Conservation (phyloP, 2,797 vertebrate species). For the Enoplosus armatus region DNA sequence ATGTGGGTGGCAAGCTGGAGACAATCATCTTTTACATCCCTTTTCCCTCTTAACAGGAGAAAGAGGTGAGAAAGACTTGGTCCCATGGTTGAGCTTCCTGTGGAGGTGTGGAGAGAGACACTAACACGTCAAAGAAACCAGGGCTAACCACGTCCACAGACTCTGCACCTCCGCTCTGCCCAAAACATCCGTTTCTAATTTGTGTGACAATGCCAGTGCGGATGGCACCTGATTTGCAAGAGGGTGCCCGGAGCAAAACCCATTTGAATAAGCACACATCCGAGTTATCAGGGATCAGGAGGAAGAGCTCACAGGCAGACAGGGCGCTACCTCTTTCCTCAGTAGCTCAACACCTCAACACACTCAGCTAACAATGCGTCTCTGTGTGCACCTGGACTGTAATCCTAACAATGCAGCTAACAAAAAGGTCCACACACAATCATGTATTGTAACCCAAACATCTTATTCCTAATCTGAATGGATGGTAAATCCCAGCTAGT, state of each 20-base stretch:
- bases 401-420: slow-evolving; percentile 68
- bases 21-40: slow-evolving; percentile 72
- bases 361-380: slow-evolving; percentile 63
- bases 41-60: slow-evolving; percentile 52
- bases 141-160: slow-evolving; percentile 66
- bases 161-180: slow-evolving; percentile 71
- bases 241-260: slow-evolving; percentile 82
- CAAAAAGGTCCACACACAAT: slow-evolving; percentile 64
- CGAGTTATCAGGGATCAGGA: slow-evolving; percentile 83
- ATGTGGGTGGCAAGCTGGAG: slow-evolving; percentile 78
- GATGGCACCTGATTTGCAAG: slow-evolving; percentile 87
- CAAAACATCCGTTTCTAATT: slow-evolving; percentile 86
- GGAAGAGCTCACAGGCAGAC: slow-evolving; percentile 73
- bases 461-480: slow-evolving; percentile 74
- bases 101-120: slow-evolving; percentile 43
- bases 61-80: slow-evolving; percentile 53
- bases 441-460: slow-evolving; percentile 65
- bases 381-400: slow-evolving; percentile 72
- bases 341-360: slow-evolving; percentile 64
- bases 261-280: slow-evolving; percentile 88
- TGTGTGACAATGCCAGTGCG: slow-evolving; percentile 84
- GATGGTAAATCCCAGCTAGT: slow-evolving; percentile 72
- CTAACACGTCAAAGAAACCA: slow-evolving; percentile 54
- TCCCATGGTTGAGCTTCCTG: slow-evolving; percentile 46
- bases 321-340: slow-evolving; percentile 62